Evolutionary conservation across 2,113 vertebrate genomes (phyloP), one percentile per base, ranked within the genome.

Genomic region (Megaceryle maxima): DNA sequence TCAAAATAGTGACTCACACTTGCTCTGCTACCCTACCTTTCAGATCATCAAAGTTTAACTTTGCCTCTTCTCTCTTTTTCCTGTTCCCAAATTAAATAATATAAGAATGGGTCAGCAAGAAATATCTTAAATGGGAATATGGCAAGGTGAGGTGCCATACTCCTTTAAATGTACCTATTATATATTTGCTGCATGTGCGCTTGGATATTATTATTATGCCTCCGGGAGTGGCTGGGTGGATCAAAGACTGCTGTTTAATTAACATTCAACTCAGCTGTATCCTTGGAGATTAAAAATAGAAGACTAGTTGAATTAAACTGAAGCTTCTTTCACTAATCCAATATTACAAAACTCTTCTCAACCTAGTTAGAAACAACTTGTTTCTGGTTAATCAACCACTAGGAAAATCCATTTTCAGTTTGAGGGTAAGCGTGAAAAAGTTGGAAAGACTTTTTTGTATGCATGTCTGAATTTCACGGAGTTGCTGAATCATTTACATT

Each of bases 191-290:
- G 70, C 9, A 4, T 97, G 55, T 77, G 93, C 43, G 6, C 83
- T 94, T 96, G 94, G 80, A 89, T 97, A 76, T 83, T 97, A 87
- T 94, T 96, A 96, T 96, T 92, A 95, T 88, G 95, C 92, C 91
- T 92, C 85, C 11, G 28, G 94, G 92, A 97, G 85, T 90, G 90
- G 81, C 79, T 96, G 95, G 97, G 93, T 97, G 96, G 92, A 96
- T 96, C 95, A 97, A 97, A 97, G 83, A 82, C 97, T 84, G 67
- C 60, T 95, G 89, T 94, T 97, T 96, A 96, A 96, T 97, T 97
- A 97, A 95, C 83, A 96, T 96, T 94, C 93, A 97, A 91, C 88
- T 95, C 91, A 92, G 83, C 90, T 94, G 88, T 97, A 95, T 96
- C 95, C 95, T 94, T 90, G 88, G 90, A 97, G 94, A 96, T 95